Conservation (phyloP, 2,113 vertebrate genomes). For the Chinchilla lanigera region DNA sequence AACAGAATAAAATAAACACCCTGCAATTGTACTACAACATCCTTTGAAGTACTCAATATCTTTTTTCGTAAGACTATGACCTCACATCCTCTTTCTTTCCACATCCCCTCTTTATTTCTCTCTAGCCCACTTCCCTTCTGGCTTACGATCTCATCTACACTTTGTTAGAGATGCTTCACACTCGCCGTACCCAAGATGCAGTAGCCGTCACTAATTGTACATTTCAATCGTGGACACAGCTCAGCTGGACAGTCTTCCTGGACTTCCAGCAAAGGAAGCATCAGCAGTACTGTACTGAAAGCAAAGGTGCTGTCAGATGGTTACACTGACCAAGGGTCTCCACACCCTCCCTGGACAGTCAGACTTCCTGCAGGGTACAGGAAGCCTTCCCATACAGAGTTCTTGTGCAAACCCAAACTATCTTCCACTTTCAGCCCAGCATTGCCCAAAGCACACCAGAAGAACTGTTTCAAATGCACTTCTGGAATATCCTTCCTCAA, state of each 20-base stretch:
- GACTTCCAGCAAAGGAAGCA: background rate
- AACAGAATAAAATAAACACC: background rate
- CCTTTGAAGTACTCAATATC: background rate
- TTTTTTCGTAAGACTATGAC: background rate
- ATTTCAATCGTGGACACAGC: background rate
- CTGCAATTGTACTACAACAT: background rate
- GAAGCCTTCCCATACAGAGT: background rate
- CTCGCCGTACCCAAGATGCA: background rate
- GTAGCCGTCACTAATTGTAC: background rate
- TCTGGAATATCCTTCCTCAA: background rate
- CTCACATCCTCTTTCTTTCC: background rate
- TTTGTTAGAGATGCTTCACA: background rate
- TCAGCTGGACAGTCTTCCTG: background rate
- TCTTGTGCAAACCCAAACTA: background rate
- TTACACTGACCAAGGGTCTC: background rate
- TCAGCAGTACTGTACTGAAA: background rate
- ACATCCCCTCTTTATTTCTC: background rate
- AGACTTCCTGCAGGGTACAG: background rate
- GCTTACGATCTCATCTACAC: background rate
- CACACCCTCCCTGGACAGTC: background rate
- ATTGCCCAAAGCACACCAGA: background rate
- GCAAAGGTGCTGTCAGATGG: background rate
- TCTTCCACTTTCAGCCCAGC: background rate
- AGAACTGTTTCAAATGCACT: background rate
- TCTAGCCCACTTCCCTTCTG: background rate